These are phyloP conservation scores for Apamea sordens DNA, from an alignment of 2,888 invertebrate genomes.

Conservation along the genomic window DNA sequence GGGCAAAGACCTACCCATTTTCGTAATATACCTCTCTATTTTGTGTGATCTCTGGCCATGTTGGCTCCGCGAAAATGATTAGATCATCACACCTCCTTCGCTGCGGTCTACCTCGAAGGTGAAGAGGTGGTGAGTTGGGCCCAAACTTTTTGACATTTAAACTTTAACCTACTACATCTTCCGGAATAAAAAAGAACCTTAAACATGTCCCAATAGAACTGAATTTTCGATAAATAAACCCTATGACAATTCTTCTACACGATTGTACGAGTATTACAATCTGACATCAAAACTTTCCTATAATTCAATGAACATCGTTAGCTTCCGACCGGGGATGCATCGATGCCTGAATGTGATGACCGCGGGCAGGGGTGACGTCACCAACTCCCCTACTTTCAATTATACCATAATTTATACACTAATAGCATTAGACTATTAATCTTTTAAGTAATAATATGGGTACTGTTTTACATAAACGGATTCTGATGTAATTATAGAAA, in stretches of 20 bases:
- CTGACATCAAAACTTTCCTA: conserved; percentile 33
- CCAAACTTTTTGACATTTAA: not conserved
- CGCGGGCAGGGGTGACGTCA: conserved; percentile 54
- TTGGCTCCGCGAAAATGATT: not conserved
- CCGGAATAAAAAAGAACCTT: not conserved
- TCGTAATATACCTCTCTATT: not conserved
- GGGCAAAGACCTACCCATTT: not conserved
- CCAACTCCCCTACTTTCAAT: conserved; percentile 52
- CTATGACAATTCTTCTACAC: conserved; percentile 11
- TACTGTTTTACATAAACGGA: not conserved
- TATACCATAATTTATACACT: conserved; percentile 53
- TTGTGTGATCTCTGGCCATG: not conserved
- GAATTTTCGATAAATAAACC: conserved; percentile 1
- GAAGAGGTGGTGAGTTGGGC: too few relatives aligned
- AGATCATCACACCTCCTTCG: too few relatives aligned
- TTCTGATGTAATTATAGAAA: not conserved
- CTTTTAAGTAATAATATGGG: conserved; percentile 15
- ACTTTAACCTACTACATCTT: not conserved
- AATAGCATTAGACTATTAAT: conserved; percentile 48
- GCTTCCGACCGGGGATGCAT: conserved; percentile 44
- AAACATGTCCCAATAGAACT: not conserved
- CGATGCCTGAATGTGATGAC: conserved; percentile 38
- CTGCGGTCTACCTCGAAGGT: too few relatives aligned
- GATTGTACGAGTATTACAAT: conserved; percentile 9
- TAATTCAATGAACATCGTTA: conserved; percentile 34